Base-by-base conservation (phyloP, 2,113 vertebrate species). In the Ictalurus punctatus region DNA sequence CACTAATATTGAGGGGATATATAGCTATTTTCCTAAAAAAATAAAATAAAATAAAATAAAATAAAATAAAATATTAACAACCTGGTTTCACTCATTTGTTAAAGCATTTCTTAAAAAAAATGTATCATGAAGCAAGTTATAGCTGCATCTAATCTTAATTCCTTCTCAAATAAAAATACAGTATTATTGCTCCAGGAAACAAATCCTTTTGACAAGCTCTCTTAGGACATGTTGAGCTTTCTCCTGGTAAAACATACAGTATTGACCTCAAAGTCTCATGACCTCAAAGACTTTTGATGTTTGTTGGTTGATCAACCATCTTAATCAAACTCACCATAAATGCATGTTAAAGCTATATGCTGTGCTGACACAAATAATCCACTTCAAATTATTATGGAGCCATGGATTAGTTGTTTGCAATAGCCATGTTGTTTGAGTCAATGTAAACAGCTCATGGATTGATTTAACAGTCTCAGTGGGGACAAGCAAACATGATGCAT, bases 221-320 rank as follows among this genome's bases (percentile, higher is more conserved):
- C 19, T 76, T 76, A 25, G 73, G 19, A 25, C 4, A 44, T 25
- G 21, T 25, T 76, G 37, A 44, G 73, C 19, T 25, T 76, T 44
- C 40, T 76, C 21, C 40, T 40, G 37, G 34, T 91, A 92, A 86
- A 91, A 81, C 90, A 92, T 95, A 48, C 44, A 48, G 44, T 48
- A 95, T 95, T 93, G 94, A 95, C 93, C 93, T 65, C 88, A 89
- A 86, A 90, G 91, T 94, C 94, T 94, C 92, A 91, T 85, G 92
- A 92, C 93, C 92, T 48, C 44, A 48, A 48, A 48, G 44, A 48
- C 44, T 95, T 95, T 94, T 94, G 12, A 79, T 14, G 44, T 23
- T n/a, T 17, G 25, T 54, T 94, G 93, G 94, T 91, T 93, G 92
- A 92, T 48, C 44, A 48, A 48, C 5, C 6, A 95, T 94, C 93